Conservation (phyloP, 2,113 vertebrate genomes). For the Perca fluviatilis region DNA sequence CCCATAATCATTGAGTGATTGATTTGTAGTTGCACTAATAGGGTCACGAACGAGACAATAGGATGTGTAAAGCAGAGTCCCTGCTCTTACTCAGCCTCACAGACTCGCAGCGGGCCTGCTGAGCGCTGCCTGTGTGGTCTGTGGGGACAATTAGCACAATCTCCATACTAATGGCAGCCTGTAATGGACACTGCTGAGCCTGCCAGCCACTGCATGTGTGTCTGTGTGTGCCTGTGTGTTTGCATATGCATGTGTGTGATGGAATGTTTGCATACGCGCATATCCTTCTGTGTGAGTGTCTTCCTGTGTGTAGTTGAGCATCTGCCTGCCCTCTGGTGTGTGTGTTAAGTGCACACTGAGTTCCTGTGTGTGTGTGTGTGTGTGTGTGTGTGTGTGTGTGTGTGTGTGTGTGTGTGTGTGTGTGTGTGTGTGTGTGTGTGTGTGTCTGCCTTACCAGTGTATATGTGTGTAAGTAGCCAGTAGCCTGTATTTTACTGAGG, state of each 20-base stretch:
- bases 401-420: constrained; percentile 16
- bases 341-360: constrained; percentile 10
- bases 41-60: constrained; percentile 75
- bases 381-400: constrained; percentile 18
- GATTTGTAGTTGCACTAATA: constrained; percentile 79
- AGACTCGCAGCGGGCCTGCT: constrained; percentile 62
- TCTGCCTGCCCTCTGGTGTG: constrained; percentile 41
- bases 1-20: constrained; percentile 75
- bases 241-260: constrained; percentile 54
- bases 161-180: constrained; percentile 82
- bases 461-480: constrained; percentile 32
- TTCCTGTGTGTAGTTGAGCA: constrained; percentile 52
- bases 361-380: constrained; percentile 13
- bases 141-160: constrained; percentile 84
- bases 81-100: constrained; percentile 52
- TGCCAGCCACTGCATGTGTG: constrained; percentile 62
- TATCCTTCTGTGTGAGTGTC: constrained; percentile 44
- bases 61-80: constrained; percentile 64
- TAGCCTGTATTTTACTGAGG: constrained; percentile 57
- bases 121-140: constrained; percentile 83
- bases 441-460: constrained; percentile 5
- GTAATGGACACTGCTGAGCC: constrained; percentile 82
- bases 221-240: constrained; percentile 30
- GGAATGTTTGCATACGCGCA: constrained; percentile 71
- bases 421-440: constrained; percentile 7